These are phyloP conservation scores for Falco concolor DNA, from an alignment of 2,797 vertebrate genomes.

Conservation along the genomic window DNA sequence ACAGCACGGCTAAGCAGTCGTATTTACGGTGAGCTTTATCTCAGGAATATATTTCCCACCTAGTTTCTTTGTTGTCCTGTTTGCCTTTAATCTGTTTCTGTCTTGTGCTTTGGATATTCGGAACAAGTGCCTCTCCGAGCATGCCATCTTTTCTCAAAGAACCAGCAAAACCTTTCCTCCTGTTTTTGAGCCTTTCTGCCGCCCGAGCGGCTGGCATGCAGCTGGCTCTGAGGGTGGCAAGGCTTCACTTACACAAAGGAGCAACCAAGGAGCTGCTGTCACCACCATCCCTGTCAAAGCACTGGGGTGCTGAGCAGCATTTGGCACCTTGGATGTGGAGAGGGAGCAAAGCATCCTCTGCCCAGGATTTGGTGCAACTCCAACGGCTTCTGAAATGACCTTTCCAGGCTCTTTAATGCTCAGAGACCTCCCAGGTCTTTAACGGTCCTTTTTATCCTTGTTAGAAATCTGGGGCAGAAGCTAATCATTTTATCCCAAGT, in stretches of 20 bases:
- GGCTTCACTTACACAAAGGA: neutral
- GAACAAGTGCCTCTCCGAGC: neutral
- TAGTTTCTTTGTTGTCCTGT: neutral
- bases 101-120: neutral
- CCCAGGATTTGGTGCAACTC: neutral
- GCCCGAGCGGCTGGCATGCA: rapidly evolving
- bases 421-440: neutral
- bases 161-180: neutral
- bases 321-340: neutral
- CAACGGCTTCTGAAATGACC: neutral
- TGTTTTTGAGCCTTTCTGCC: neutral
- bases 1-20: neutral
- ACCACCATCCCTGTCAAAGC: neutral
- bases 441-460: neutral
- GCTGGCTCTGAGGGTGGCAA: neutral
- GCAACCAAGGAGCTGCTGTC: neutral
- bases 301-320: neutral
- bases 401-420: neutral
- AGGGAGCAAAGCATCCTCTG: neutral
- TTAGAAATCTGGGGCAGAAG: constrained; percentile 52
- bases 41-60: neutral
- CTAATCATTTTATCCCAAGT: constrained; percentile 40
- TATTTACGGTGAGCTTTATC: neutral
- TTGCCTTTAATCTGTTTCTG: neutral
- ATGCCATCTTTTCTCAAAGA: neutral